Percentiles rank a stretch among this genome's conserved stretches.
These are phyloP conservation scores for Netelia inedita DNA, from an alignment of 2,888 invertebrate species.

Conservation along the genomic window DNA sequence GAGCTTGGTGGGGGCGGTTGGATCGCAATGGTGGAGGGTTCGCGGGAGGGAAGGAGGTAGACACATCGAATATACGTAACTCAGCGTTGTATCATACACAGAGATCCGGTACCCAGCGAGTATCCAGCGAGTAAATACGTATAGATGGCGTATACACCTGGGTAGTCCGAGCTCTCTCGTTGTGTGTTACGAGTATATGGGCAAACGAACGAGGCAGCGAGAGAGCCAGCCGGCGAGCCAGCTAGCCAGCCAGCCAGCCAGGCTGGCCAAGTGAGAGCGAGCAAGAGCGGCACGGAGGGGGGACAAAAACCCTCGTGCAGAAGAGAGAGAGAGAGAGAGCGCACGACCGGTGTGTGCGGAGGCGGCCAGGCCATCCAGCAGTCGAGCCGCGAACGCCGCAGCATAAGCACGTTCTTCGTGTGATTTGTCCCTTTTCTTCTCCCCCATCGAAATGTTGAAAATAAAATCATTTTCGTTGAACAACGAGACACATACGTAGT, in stretches of 20 bases:
- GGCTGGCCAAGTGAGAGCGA: constrained; percentile 57
- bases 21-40: background rate
- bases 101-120: background rate
- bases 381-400: constrained; percentile 82
- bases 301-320: constrained; percentile 4
- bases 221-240: background rate
- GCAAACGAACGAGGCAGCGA: constrained; percentile 33
- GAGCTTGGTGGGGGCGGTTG: background rate
- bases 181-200: constrained; percentile 61
- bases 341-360: constrained; percentile 74
- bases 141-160: constrained; percentile 2
- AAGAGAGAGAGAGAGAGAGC: constrained; percentile 60
- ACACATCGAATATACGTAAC: background rate
- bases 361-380: constrained; percentile 78
- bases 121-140: constrained; percentile 1
- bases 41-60: background rate
- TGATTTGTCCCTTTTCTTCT: background rate
- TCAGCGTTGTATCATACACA: background rate
- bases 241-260: constrained; percentile 46
- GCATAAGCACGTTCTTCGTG: constrained; percentile 73
- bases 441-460: background rate
- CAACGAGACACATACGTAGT: background rate
- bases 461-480: background rate
- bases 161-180: background rate
- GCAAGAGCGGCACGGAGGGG: constrained; percentile 30